phyloP scores from a whole-genome alignment of 2,888 invertebrate species.

The Latrodectus hesperus region DNA sequence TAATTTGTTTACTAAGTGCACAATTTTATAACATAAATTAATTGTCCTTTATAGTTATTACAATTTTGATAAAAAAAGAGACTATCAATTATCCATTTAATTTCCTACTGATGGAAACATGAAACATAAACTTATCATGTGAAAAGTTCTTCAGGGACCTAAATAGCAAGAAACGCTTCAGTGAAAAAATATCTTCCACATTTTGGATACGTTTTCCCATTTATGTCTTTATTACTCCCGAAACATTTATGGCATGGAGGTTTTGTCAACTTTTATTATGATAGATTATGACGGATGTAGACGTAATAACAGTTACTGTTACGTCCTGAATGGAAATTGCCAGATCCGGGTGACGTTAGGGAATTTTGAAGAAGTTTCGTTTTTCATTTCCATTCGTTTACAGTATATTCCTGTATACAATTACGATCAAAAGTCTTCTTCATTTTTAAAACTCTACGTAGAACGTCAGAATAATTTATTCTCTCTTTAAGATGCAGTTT shows the following conservation, averaged over 20 bases:
- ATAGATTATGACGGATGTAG: constrained; percentile 49
- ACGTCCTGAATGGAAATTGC: constrained; percentile 37
- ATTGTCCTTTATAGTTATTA: too few relatives aligned
- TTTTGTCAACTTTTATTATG: constrained; percentile 60
- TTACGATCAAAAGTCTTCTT: background rate
- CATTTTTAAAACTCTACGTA: too few relatives aligned
- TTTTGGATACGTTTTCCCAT: constrained; percentile 24
- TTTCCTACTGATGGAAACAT: too few relatives aligned
- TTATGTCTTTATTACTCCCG: constrained; percentile 24
- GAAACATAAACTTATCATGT: too few relatives aligned
- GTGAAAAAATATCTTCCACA: background rate
- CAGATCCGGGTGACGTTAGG: constrained; percentile 2
- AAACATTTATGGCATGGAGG: constrained; percentile 32
- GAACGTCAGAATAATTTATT: too few relatives aligned
- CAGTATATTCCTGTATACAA: background rate
- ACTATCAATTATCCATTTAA: too few relatives aligned
- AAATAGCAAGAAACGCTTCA: too few relatives aligned
- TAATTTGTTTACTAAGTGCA: too few relatives aligned
- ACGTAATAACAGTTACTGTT: constrained; percentile 42
- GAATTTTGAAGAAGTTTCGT: constrained; percentile 16
- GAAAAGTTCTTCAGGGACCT: too few relatives aligned
- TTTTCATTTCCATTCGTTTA: constrained; percentile 18
- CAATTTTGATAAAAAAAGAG: too few relatives aligned
- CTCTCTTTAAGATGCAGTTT: too few relatives aligned
- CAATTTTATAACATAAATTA: too few relatives aligned